These are phyloP conservation scores for Vimba vimba DNA, from an alignment of 2,113 vertebrate species.

Conservation along the genomic window DNA sequence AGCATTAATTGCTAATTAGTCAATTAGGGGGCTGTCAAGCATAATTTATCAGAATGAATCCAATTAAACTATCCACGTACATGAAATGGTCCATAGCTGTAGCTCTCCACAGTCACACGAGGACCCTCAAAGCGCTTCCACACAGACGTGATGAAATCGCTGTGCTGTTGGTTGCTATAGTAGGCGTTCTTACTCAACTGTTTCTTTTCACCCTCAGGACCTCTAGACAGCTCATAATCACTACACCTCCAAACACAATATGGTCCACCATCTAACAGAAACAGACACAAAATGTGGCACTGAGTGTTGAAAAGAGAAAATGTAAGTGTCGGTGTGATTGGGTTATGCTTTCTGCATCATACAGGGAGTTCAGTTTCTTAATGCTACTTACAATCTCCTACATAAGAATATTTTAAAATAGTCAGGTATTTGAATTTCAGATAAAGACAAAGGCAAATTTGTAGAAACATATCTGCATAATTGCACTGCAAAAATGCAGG, in stretches of 20 bases:
- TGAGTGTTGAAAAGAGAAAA: background rate
- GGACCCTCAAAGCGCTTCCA: background rate
- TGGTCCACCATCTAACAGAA: slow-evolving; percentile 19
- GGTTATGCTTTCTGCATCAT: background rate
- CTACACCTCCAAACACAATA: background rate
- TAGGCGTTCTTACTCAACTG: slow-evolving; percentile 5
- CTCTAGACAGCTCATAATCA: background rate
- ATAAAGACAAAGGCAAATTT: background rate
- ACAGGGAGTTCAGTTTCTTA: background rate
- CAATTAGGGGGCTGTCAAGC: background rate
- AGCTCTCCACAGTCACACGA: background rate
- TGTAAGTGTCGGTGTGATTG: background rate
- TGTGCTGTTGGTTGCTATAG: background rate
- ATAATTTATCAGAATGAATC: slow-evolving; percentile 1
- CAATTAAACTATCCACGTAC: slow-evolving; percentile 5
- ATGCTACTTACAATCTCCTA: background rate
- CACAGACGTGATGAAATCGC: background rate
- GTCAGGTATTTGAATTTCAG: background rate
- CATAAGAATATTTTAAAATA: background rate
- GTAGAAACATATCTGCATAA: background rate
- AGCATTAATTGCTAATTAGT: background rate
- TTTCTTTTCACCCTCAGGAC: background rate
- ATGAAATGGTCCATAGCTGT: background rate
- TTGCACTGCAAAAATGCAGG: background rate
- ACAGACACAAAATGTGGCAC: background rate